Conservation (phyloP, 2,797 vertebrate species). For the Myoxocephalus aenaeus region DNA sequence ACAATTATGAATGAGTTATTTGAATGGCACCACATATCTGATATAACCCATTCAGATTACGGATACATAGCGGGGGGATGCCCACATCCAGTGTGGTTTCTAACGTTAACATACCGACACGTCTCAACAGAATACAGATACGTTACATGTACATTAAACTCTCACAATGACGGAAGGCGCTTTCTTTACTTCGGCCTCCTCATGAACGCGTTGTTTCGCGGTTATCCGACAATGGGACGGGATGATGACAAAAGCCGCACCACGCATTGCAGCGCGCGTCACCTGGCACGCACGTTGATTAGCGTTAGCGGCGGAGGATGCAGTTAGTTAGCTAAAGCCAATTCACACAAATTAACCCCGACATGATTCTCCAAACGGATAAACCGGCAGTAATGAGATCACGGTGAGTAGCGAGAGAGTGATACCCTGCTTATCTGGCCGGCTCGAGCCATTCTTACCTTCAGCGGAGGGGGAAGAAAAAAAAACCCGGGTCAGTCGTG, state of each 20-base stretch:
- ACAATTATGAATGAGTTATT: not conserved
- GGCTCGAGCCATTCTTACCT: constrained; percentile 68
- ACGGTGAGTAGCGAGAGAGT: not conserved
- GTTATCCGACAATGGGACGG: constrained; percentile 6
- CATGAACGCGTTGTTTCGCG: not conserved
- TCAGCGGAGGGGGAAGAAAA: not conserved
- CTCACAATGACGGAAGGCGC: not conserved
- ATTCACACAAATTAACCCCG: constrained; percentile 18
- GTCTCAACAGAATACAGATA: not conserved
- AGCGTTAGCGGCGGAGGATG: constrained; percentile 27
- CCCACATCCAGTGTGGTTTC: not conserved
- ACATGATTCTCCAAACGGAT: constrained; percentile 32
- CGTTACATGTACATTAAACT: rapidly evolving
- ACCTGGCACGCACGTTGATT: constrained; percentile 31
- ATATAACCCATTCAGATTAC: not conserved
- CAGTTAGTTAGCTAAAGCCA: constrained; percentile 6
- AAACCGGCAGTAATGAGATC: constrained; percentile 41
- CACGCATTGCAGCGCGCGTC: constrained; percentile 3
- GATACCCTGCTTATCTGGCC: constrained; percentile 50
- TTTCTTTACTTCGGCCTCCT: not conserved
- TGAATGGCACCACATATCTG: not conserved
- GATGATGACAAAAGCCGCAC: constrained; percentile 53
- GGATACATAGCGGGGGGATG: not conserved
- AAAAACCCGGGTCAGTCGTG: not conserved
- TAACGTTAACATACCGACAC: not conserved